Base-by-base conservation (phyloP, 2,888 invertebrate genomes). In the Apodemia zela region DNA sequence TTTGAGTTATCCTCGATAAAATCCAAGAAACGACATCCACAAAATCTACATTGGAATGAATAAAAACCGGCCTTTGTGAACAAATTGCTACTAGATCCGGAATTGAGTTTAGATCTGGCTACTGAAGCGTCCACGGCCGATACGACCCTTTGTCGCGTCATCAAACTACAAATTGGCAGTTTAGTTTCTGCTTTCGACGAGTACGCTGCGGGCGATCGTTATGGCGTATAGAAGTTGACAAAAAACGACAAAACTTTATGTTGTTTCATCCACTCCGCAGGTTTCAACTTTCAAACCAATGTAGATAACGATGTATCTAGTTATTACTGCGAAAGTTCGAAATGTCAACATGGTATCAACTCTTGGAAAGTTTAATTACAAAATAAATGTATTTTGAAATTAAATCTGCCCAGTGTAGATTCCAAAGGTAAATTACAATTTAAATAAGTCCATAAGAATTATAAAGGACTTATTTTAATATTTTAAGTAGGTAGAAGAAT, bases 161-260 rank as follows among this genome's bases (percentile, higher is more conserved):
- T 87, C 84, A 85, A 79, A 80, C 81, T 85, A 79, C 82, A 86
- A 89, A 89, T 89, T 89, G 87, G 79, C 80, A 85, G 85, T 81
- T 78, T 76, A 75, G 76, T 77, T 74, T 54, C 64, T 61, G 73
- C 73, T 72, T 72, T 68, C 66, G 71, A 71, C 69, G 66, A 68
- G 59, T 60, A 66, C 68, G 71, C 70, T 70, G 67, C 69, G 72
- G 71, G 75, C 72, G 69, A 69, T 72, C 67, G 69, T 67, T 71
- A 66, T 67, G 21, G 61, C 51, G 25, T 45, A 29, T 54, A 29
- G 54, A 25, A 54, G 21, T 21, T 51, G 42, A 51, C 54, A 54
- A 25, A 54, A 54, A 54, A 54, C 25, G 54, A 25, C 54, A 13
- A 29, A 54, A 54, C 54, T 54, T 54, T 15, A 7, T 54, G 54